Conservation (phyloP, 2,888 invertebrate genomes). For the Uloborus plumipes region DNA sequence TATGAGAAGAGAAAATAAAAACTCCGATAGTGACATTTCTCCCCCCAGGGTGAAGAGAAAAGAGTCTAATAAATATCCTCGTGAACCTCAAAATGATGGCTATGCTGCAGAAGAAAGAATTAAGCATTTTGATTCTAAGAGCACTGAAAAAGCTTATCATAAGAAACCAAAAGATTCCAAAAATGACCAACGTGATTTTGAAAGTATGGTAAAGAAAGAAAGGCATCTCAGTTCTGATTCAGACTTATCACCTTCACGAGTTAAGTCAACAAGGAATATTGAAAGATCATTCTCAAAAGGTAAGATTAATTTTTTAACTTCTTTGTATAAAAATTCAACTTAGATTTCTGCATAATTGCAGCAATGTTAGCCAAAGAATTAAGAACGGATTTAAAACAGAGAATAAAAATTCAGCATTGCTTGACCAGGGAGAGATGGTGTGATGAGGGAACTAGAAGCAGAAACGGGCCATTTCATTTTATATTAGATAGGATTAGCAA, state of each 20-base stretch:
- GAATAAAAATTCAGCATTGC: no score
- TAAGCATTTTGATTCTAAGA: no score
- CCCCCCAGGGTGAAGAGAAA: conserved; percentile 20
- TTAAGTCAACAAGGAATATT: not conserved
- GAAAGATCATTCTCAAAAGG: not conserved
- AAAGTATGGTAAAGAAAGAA: not conserved
- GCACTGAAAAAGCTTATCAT: not conserved
- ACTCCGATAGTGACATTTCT: conserved; percentile 20
- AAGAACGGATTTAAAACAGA: no score
- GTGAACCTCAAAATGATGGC: not conserved
- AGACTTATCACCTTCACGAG: conserved; percentile 24
- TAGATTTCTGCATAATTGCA: no score
- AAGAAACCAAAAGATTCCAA: conserved; percentile 56
- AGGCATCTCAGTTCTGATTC: not conserved
- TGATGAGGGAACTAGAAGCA: no score
- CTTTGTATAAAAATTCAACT: no score
- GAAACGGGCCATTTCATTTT: no score
- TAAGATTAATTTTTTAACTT: not conserved
- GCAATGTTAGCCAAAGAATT: no score
- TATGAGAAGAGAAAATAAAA: not conserved
- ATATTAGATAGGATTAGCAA: no score
- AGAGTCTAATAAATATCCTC: not conserved
- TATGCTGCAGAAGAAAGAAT: conserved; percentile 8
- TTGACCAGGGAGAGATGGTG: no score
- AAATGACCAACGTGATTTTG: not conserved